These are phyloP conservation scores for Acrocyrtus sp. DNA, from an alignment of 2,888 invertebrate genomes.

Conservation along the genomic window DNA sequence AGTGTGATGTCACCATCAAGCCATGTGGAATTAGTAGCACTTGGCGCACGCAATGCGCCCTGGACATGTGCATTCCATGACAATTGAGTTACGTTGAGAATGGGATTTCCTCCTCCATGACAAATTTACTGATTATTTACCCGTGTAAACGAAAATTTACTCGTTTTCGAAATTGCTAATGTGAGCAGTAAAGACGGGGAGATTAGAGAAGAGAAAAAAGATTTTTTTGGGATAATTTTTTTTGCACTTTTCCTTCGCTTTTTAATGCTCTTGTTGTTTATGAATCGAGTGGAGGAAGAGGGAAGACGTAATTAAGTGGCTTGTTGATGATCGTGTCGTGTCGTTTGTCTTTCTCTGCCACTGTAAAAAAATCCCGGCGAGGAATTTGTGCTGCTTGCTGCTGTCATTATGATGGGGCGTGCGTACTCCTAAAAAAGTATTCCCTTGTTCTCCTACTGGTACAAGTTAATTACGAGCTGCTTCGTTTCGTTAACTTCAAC, in stretches of 20 bases:
- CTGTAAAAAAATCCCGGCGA: not conserved
- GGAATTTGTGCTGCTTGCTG: not conserved
- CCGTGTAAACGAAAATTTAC: too few species aligned
- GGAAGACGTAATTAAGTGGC: conserved; percentile 26
- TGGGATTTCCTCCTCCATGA: not conserved
- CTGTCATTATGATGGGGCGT: not conserved
- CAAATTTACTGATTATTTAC: too few species aligned
- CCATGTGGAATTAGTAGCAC: not conserved
- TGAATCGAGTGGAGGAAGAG: conserved; percentile 5
- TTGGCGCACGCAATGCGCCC: too few species aligned
- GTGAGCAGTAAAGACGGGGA: not conserved
- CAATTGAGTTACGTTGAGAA: not conserved
- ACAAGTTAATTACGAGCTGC: too few species aligned
- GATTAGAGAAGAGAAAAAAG: not conserved
- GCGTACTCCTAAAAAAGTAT: not conserved
- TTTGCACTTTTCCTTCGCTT: not conserved
- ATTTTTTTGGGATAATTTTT: not conserved
- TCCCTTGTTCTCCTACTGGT: too few species aligned
- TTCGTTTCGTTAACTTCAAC: not conserved
- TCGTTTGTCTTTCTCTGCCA: conserved; percentile 21
- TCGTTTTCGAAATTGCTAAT: too few species aligned
- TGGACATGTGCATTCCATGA: not conserved
- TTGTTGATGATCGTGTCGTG: conserved; percentile 16
- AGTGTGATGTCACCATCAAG: conserved; percentile 16
- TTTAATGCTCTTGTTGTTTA: conserved; percentile 1